These are phyloP conservation scores for Phyllopteryx taeniolatus DNA, from an alignment of 2,113 vertebrate species.

Conservation along the genomic window DNA sequence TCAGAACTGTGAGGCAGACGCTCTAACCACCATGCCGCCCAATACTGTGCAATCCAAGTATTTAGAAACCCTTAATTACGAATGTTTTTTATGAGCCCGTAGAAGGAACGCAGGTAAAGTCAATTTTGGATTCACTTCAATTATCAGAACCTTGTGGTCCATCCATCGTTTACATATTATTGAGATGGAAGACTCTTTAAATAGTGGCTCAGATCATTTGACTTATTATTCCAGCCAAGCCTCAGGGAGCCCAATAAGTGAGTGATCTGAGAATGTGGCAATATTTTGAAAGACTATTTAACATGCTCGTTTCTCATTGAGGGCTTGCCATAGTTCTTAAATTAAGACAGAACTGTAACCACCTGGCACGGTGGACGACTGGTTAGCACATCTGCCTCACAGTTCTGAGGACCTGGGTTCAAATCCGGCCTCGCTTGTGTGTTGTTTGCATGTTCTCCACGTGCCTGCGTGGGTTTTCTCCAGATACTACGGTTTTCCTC, in stretches of 20 bases:
- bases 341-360: conserved; percentile 27
- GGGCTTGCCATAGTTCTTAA: conserved; percentile 35
- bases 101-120: background rate
- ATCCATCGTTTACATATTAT: background rate
- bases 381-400: background rate
- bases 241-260: conserved; percentile 38
- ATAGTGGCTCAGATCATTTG: conserved; percentile 48
- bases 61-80: background rate
- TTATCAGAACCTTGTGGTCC: background rate
- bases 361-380: background rate
- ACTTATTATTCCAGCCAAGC: conserved; percentile 43
- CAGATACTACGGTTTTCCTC: too few relatives aligned
- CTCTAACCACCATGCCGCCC: too few relatives aligned
- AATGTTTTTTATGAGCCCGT: background rate
- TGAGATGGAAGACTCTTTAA: background rate
- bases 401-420: too few relatives aligned
- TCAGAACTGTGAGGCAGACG: too few relatives aligned
- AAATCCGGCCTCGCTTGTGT: too few relatives aligned
- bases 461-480: too few relatives aligned
- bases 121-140: background rate
- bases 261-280: conserved; percentile 51
- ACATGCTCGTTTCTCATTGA: conserved; percentile 49
- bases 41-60: background rate
- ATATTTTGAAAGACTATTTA: conserved; percentile 46
- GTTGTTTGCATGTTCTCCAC: too few relatives aligned